A percentile compares a stretch with the other conserved stretches of the same genome.
Evolutionary conservation across 2,888 invertebrate species (phyloP).

Genomic region (Tipula unca): DNA sequence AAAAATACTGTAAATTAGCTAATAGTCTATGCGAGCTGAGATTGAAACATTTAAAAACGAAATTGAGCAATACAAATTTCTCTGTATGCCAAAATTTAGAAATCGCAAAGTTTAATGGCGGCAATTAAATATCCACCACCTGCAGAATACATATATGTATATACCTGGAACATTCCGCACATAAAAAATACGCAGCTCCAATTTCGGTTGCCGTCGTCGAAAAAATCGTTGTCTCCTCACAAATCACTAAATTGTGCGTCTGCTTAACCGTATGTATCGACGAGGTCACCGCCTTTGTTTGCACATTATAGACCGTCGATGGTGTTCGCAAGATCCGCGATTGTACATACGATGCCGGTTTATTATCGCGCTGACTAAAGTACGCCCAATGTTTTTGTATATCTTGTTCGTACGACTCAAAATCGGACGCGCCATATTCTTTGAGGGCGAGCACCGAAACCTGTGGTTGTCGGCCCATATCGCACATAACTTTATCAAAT

Average conservation of each 20-base stretch:
- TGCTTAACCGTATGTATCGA: neutral
- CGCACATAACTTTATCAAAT: constrained; percentile 1
- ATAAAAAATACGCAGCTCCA: neutral
- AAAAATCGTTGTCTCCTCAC: neutral
- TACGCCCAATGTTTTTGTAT: constrained; percentile 34
- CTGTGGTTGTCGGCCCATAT: neutral
- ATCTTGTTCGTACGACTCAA: neutral
- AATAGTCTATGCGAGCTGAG: neutral
- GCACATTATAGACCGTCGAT: neutral
- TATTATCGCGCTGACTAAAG: constrained; percentile 32
- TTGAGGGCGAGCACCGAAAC: neutral
- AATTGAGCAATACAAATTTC: neutral
- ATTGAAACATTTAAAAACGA: neutral
- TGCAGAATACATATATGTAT: neutral
- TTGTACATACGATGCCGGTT: neutral
- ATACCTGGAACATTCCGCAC: neutral
- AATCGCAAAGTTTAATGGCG: neutral
- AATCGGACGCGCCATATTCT: neutral
- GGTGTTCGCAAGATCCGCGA: constrained; percentile 16
- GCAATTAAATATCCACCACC: neutral
- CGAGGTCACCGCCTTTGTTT: neutral
- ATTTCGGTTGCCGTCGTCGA: neutral
- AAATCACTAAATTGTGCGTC: neutral
- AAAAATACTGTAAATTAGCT: neutral
- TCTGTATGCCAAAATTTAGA: neutral